phyloP scores from a whole-genome alignment of 2,113 vertebrate species.

The Trichomycterus rosablanca region DNA sequence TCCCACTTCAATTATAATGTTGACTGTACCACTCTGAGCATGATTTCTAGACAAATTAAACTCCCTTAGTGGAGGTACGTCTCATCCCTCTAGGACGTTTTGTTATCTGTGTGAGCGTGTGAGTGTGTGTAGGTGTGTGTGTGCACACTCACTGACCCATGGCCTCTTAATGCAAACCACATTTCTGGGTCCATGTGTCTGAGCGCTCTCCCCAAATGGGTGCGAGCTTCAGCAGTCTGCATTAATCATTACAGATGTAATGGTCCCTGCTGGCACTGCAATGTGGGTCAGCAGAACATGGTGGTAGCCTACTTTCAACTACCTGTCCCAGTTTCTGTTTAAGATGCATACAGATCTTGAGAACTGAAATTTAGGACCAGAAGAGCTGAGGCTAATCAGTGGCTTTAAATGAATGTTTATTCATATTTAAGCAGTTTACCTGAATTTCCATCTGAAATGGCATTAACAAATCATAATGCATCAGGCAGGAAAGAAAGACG shows the following conservation, averaged over 20 bases:
- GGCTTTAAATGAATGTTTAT: no score
- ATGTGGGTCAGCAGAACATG: slow-evolving; percentile 26
- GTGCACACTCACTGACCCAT: slow-evolving; percentile 1
- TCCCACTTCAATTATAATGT: not conserved
- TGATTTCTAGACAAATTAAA: slow-evolving; percentile 9
- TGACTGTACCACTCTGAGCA: not conserved
- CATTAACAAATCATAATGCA: no score
- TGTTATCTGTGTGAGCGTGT: no score
- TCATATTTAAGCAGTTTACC: no score
- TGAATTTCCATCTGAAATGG: no score
- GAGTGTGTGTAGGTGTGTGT: no score
- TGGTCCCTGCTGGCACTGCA: slow-evolving; percentile 8
- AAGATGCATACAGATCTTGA: slow-evolving; percentile 18
- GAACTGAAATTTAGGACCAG: slow-evolving; percentile 17
- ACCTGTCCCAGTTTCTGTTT: slow-evolving; percentile 41
- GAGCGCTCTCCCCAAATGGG: not conserved
- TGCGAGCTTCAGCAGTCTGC: slow-evolving; percentile 11
- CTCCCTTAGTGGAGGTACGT: no score
- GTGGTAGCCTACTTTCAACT: slow-evolving; percentile 34
- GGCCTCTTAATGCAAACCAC: not conserved
- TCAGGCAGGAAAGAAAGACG: no score
- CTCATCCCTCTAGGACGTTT: no score
- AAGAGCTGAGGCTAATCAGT: slow-evolving; percentile 12
- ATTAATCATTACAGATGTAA: slow-evolving; percentile 23
- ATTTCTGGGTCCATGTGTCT: slow-evolving; percentile 3